Evolutionary conservation across 2,113 vertebrate species (phyloP).

Genomic region (Ophiodon elongatus): DNA sequence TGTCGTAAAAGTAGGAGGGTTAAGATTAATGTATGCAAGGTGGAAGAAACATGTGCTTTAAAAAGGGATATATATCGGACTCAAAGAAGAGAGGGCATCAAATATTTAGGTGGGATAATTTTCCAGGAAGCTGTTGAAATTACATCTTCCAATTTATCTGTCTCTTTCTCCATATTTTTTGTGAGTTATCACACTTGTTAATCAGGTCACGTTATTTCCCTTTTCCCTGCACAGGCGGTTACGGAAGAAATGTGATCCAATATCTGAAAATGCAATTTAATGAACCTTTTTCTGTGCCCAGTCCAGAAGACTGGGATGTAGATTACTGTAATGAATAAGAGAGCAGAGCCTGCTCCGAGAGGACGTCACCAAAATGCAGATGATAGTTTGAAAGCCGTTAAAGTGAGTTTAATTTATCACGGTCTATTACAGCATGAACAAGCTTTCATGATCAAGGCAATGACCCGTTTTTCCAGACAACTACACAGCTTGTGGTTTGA

Average conservation of each 20-base stretch:
- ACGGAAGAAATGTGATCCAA: constrained; percentile 79
- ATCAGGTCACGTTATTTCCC: constrained; percentile 59
- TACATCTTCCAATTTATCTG: constrained; percentile 66
- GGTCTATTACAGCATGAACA: constrained; percentile 74
- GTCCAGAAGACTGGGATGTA: constrained; percentile 67
- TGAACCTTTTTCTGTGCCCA: constrained; percentile 76
- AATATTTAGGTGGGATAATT: constrained; percentile 72
- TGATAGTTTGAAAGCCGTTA: constrained; percentile 74
- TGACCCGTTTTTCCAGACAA: constrained; percentile 77
- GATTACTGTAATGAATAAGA: constrained; percentile 78
- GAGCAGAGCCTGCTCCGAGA: constrained; percentile 59
- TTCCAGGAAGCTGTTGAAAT: constrained; percentile 73
- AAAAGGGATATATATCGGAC: constrained; percentile 59
- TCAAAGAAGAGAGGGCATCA: constrained; percentile 55
- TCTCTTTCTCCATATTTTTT: constrained; percentile 57
- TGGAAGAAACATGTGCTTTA: constrained; percentile 56
- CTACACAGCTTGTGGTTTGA: constrained; percentile 66
- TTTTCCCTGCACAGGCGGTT: constrained; percentile 61
- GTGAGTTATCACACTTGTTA: constrained; percentile 63
- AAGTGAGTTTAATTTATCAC: constrained; percentile 77
- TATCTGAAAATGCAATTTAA: constrained; percentile 81
- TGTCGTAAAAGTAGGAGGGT: constrained; percentile 42
- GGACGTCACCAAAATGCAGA: constrained; percentile 70
- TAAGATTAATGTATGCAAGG: constrained; percentile 60
- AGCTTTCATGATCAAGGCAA: constrained; percentile 75